Evolutionary conservation across 35 echinoderm and acorn worm species (phyloP), one percentile per base, ranked within the genome.

Genomic region (Ophioderma brevispina): DNA sequence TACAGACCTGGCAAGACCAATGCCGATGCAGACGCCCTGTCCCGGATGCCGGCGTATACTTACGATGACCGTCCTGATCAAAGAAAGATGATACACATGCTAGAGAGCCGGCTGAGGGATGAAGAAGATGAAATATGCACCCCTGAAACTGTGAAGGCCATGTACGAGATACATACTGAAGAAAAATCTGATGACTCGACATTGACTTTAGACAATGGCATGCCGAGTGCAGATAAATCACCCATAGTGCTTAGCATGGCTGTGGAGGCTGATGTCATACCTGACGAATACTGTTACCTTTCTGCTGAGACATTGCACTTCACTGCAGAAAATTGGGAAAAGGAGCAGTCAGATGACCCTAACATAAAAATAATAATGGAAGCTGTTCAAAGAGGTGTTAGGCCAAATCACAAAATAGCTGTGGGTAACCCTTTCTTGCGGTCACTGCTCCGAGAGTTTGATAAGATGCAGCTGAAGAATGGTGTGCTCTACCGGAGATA

Each of bases 11-110:
- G 88, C 1, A 34, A 55, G 32, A 64, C 21, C 5, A 90, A 90
- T 80, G 34, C 31, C 38, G 80, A 59, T 33, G 88, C 88, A 70
- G 88, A 90, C 79, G 88, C 80, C 30, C 28, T 90, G 35, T 90
- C 88, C 0, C 40, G 88, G 8, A 35, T 0, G 63, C 88, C 88
- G 21, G 31, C 21, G 0, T 85, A 30, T 49, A 31, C 1, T 25
- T 0, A 21, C 19, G 0, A 75, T 35, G 83, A 39, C 42, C 8
- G 38, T 25, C 25, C 64, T 8, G 46, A 56, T 31, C 34, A 85
- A 31, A 56, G 19, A 32, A 1, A 33, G 5, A 85, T 70, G 32
- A 46, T 52, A 8, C 10, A 85, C 15, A 36, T 35, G 33, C 31
- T 85, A 38, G 23, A 85, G 19, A 28, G 32, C 32, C 4, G 38